phyloP scores from a whole-genome alignment of 2,113 vertebrate genomes.

The Oreochromis aureus region DNA sequence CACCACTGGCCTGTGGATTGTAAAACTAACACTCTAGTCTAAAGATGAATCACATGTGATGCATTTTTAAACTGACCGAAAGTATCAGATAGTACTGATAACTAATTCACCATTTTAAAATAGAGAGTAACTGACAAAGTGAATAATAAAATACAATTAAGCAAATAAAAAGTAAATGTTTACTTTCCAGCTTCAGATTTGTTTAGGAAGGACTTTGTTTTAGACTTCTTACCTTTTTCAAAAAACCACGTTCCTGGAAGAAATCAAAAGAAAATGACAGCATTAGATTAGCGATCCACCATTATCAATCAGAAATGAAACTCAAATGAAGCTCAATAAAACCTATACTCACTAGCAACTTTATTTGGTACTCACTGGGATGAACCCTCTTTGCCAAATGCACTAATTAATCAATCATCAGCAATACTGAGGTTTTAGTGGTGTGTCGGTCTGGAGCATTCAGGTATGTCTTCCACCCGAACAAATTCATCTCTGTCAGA shows the following conservation, averaged over 20 bases:
- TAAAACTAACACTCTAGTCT: neutral
- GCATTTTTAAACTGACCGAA: neutral
- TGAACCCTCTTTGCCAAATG: neutral
- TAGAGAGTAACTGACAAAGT: neutral
- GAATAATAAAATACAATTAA: rapidly evolving
- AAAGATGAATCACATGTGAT: neutral
- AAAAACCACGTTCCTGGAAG: constrained; percentile 51
- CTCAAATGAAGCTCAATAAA: neutral
- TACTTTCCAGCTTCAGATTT: neutral
- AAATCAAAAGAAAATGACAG: neutral
- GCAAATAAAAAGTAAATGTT: neutral
- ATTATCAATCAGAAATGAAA: neutral
- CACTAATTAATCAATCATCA: neutral
- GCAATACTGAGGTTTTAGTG: neutral
- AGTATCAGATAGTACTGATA: neutral
- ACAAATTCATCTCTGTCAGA: neutral
- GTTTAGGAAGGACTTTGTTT: neutral
- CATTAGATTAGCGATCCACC: neutral
- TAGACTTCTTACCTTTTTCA: constrained; percentile 40
- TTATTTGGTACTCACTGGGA: rapidly evolving
- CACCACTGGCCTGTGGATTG: neutral
- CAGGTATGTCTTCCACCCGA: neutral
- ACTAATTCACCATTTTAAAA: neutral
- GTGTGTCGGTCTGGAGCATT: rapidly evolving
- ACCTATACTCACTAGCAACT: rapidly evolving